Evolutionary conservation across 2,113 vertebrate species (phyloP).

Genomic region (Cyphomyrus discorhynchus): DNA sequence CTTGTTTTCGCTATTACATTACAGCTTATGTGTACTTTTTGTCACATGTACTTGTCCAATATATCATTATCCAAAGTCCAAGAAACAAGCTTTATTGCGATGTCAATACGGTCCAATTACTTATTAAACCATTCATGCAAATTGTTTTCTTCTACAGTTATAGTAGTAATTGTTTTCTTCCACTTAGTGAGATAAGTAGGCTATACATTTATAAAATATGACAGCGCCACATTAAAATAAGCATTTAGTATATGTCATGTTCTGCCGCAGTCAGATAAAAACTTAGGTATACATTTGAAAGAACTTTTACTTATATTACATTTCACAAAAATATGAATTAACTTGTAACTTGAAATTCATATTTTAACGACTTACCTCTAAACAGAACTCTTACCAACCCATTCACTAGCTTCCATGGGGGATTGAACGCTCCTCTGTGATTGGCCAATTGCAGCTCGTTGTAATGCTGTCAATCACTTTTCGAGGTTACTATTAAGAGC

Average conservation of each 20-base stretch:
- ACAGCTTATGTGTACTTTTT: neutral
- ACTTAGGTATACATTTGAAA: neutral
- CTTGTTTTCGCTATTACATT: neutral
- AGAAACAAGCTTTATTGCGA: neutral
- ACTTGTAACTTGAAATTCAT: neutral
- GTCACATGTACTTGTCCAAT: neutral
- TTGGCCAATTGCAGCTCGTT: conserved; percentile 73
- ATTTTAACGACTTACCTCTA: conserved; percentile 35
- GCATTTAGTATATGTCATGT: neutral
- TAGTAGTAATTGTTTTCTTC: neutral
- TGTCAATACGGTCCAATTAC: neutral
- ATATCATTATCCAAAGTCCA: neutral
- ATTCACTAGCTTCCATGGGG: conserved; percentile 33
- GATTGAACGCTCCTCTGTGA: conserved; percentile 58
- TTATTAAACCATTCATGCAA: neutral
- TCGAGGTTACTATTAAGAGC: conserved; percentile 60
- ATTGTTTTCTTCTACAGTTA: neutral
- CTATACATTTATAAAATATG: neutral
- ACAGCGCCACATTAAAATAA: neutral
- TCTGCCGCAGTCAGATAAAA: neutral
- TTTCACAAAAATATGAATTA: neutral
- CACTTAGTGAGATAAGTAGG: neutral
- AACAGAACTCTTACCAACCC: conserved; percentile 36
- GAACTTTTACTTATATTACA: neutral
- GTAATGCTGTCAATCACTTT: conserved; percentile 80